Evolutionary conservation across 2,113 vertebrate species (phyloP), one percentile per base, ranked within the genome.

Genomic region (Vombatus ursinus): DNA sequence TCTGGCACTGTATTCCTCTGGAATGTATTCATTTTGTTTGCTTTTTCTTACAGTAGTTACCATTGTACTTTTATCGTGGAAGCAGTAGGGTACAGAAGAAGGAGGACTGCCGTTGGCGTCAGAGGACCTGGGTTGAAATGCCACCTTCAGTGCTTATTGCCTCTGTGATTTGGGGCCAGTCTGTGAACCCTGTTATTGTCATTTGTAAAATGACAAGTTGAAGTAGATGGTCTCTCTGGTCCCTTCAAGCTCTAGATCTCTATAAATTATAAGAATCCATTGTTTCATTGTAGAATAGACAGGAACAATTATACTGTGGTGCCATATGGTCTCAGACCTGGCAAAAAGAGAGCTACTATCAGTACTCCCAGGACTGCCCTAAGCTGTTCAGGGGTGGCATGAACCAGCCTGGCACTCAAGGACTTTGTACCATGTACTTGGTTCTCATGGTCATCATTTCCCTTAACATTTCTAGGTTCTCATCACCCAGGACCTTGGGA

Each of bases 1-100:
- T 68, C 23, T 95, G 90, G 31, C 47, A 91, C 0, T 48, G 61
- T 95, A 26, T 94, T 31, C 23, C 68, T 93, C 9, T 92, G 50
- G 44, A 68, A 90, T 92, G 12, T 92, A 61, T 95, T 24, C 90
- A 51, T 2, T 14, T 12, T 91, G 68, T 90, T 49, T 95, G 94
- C 31, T 51, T 95, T 95, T 53, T 96, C n/a, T 23, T 84, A 44
- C n/a, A 37, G 19, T 19, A 77, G 61, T 77, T 77, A n/a, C 37
- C 26, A 77, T n/a, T 77, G 37, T 77, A 77, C 61, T 77, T 77
- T n/a, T 84, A 22, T 84, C 44, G n/a, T 84, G 68, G 37, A 84
- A 44, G 19, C n/a, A 22, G 14, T 37, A 19, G n/a, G 68, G 12
- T 84, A 84, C 16, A 44, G 37, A 22, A 84, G n/a, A 44, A 84